phyloP scores from a whole-genome alignment of 2,113 vertebrate species.

The Alexandromys fortis region DNA sequence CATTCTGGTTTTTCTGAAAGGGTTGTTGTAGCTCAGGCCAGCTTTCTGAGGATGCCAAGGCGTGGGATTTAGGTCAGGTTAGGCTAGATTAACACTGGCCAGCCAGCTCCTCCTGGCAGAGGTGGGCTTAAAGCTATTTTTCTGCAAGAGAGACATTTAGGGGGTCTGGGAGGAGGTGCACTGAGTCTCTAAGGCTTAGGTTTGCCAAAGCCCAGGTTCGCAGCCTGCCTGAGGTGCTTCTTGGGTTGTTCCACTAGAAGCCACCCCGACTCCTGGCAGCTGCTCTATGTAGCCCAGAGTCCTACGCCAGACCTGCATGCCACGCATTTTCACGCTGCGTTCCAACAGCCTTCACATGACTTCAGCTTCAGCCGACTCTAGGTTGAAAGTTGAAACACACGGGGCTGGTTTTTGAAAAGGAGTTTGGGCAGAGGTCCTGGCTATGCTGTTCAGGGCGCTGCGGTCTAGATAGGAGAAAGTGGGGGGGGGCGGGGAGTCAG shows the following conservation, averaged over 20 bases:
- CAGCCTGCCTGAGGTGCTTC: background rate
- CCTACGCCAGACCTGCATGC: fast-evolving
- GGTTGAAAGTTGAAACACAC: background rate
- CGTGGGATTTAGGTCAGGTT: background rate
- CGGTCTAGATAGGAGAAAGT: fast-evolving
- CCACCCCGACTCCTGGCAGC: fast-evolving
- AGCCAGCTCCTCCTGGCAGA: background rate
- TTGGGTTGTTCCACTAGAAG: background rate
- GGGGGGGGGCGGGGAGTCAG: fast-evolving
- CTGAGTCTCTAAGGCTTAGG: background rate
- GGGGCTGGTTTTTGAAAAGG: background rate
- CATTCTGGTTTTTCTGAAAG: background rate
- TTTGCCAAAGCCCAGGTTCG: background rate
- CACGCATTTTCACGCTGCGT: background rate
- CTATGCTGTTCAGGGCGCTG: background rate
- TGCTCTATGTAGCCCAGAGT: background rate
- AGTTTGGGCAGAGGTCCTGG: background rate
- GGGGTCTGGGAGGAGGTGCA: background rate
- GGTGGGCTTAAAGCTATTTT: background rate
- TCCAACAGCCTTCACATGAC: background rate
- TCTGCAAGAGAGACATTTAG: background rate
- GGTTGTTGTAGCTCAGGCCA: background rate
- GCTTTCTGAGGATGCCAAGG: background rate
- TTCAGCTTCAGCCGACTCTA: background rate
- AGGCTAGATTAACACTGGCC: background rate